Evolutionary conservation across 2,113 vertebrate genomes (phyloP), one percentile per base, ranked within the genome.

Genomic region (Petrocephalus microphthalmus): DNA sequence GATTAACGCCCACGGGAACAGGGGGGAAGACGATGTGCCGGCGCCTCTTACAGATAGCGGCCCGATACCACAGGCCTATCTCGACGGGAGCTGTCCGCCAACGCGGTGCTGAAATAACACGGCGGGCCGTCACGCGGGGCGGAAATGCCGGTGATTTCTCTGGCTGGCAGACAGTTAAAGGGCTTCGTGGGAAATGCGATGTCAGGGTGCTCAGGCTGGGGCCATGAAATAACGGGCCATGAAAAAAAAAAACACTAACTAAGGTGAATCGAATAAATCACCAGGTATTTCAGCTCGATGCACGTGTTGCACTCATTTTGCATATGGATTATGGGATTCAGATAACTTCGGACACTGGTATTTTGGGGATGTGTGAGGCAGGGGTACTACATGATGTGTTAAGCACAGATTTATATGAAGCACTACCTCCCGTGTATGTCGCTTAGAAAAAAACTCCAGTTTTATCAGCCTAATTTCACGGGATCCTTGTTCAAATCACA

Each of bases 11-110:
- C 17, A 85, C 0, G 17, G 8, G 57, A 10, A 13, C 1, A 42
- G 42, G n/a, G 29, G 7, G 33, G n/a, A 17, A 33, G 57, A 53
- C 45, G 52, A 8, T 5, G 19, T 5, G n/a, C 45, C 71, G 84
- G 49, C 25, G 11, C 10, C 47, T 82, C 47, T 81, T 20, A 37
- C 85, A 89, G 91, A 91, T 88, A 89, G 33, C 84, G 84, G 82
- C 56, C 84, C 0, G 71, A 91, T 88, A 89, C 89, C 89, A 78
- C 22, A 45, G 78, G 87, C 86, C 74, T 89, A 88, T 90, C 91
- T 89, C 83, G 91, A 93, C 90, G 90, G 90, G 86, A 93, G 89
- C 90, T 91, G 91, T 91, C 90, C 85, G 37, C 84, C 53, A 17
- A 42, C 86, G 52, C 60, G 86, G 84, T 88, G 83, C 88, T 90